Evolutionary conservation across 2,797 vertebrate genomes (phyloP).

Genomic region (Molossus alvarezi): DNA sequence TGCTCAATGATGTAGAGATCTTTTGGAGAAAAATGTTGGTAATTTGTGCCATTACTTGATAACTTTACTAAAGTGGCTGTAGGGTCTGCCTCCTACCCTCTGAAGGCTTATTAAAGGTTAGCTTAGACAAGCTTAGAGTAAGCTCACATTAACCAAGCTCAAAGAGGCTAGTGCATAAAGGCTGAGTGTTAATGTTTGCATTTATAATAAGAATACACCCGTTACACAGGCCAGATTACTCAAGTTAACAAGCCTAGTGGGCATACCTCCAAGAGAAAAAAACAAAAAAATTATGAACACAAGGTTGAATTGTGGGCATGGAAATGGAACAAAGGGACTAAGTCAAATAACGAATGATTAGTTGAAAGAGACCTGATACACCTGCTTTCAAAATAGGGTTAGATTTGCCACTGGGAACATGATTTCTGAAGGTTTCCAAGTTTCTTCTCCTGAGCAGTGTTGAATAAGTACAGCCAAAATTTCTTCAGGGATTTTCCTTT

Average conservation of each 20-base stretch:
- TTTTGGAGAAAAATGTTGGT: neutral
- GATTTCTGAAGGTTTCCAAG: slow-evolving; percentile 18
- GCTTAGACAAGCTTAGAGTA: neutral
- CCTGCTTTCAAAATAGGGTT: neutral
- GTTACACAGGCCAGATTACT: neutral
- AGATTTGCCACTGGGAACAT: neutral
- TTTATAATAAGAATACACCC: neutral
- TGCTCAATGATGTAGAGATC: neutral
- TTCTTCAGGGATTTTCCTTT: slow-evolving; percentile 30
- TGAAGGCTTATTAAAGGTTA: neutral
- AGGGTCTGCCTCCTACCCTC: neutral
- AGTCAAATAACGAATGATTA: neutral
- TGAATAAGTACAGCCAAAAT: neutral
- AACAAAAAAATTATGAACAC: neutral
- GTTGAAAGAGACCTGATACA: neutral
- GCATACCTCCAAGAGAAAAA: neutral
- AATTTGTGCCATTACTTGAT: neutral
- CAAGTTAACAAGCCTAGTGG: neutral
- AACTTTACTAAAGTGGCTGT: neutral
- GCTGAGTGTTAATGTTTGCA: neutral
- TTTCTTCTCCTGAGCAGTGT: neutral
- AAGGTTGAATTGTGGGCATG: neutral
- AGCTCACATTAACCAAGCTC: neutral
- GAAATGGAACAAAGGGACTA: neutral
- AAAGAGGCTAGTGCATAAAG: neutral